Percentiles rank a stretch among this genome's conserved stretches.
These are phyloP conservation scores for Coremacera marginata DNA, from an alignment of 2,888 invertebrate genomes.

Conservation along the genomic window DNA sequence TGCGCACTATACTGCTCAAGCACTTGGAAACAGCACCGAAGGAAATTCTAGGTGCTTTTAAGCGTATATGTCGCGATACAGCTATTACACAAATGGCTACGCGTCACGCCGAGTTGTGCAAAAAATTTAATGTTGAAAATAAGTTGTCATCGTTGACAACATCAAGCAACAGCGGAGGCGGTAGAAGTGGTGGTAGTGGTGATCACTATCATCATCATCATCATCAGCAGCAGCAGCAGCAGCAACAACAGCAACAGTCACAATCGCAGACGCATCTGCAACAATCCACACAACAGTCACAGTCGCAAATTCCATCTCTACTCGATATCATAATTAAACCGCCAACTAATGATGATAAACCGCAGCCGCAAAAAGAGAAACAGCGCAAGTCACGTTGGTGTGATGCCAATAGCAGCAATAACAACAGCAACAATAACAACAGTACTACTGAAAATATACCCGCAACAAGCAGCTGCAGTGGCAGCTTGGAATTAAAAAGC, in stretches of 20 bases:
- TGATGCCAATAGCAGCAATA: conserved; percentile 49
- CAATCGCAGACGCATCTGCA: conserved; percentile 40
- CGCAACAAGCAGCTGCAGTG: conserved; percentile 48
- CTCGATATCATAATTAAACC: conserved; percentile 67
- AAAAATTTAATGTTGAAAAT: conserved; percentile 67
- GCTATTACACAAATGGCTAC: conserved; percentile 73
- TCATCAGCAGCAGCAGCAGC: conserved; percentile 41
- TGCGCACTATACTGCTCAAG: conserved; percentile 76
- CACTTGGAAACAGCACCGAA: conserved; percentile 92
- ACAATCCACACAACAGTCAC: conserved; percentile 44
- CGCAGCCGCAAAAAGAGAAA: conserved; percentile 51
- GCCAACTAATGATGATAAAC: conserved; percentile 49
- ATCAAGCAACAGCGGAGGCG: conserved; percentile 28
- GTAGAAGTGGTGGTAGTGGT: conserved; percentile 44
- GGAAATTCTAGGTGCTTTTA: conserved; percentile 91
- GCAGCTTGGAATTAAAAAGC: conserved; percentile 73
- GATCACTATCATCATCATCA: conserved; percentile 44
- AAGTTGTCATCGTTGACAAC: conserved; percentile 52
- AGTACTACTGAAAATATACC: conserved; percentile 35
- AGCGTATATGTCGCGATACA: conserved; percentile 83
- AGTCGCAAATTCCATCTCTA: conserved; percentile 62
- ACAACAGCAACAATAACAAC: not conserved
- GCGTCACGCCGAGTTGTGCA: conserved; percentile 70
- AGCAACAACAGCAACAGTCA: conserved; percentile 36
- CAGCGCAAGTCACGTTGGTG: conserved; percentile 68